Conservation (phyloP, 2,888 invertebrate species). For the Schizotus pectinicornis region DNA sequence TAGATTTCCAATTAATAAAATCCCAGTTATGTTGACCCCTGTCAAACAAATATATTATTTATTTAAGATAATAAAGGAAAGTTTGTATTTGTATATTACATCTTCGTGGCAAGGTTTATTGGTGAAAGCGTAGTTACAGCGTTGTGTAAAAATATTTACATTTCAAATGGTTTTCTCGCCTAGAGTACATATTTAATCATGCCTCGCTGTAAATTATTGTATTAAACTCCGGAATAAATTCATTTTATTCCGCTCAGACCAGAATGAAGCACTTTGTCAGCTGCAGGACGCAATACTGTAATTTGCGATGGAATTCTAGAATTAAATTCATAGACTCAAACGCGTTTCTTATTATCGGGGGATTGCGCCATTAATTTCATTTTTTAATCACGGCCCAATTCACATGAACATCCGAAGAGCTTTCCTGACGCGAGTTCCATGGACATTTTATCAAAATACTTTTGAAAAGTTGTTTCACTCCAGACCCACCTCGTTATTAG, state of each 20-base stretch:
- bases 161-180: conserved; percentile 36
- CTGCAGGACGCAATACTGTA: background rate
- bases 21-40: conserved; percentile 24
- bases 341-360: conserved; percentile 2
- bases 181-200: conserved; percentile 38
- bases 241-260: conserved; percentile 31
- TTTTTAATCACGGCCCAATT: background rate
- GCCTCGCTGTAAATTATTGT: conserved; percentile 36
- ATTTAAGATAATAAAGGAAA: conserved; percentile 34
- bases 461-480: background rate
- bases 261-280: conserved; percentile 30
- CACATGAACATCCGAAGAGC: too few relatives aligned
- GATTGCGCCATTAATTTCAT: conserved; percentile 2
- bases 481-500: background rate
- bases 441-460: background rate
- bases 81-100: conserved; percentile 31
- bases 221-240: conserved; percentile 36
- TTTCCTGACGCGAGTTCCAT: background rate
- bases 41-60: conserved; percentile 28
- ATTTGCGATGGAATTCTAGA: too few relatives aligned
- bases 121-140: conserved; percentile 26
- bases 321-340: too few relatives aligned
- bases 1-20: conserved; percentile 29
- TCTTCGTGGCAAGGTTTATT: conserved; percentile 32
- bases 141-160: conserved; percentile 38